phyloP scores from a whole-genome alignment of 1,140 invertebrate species.

The Bombus impatiens region DNA sequence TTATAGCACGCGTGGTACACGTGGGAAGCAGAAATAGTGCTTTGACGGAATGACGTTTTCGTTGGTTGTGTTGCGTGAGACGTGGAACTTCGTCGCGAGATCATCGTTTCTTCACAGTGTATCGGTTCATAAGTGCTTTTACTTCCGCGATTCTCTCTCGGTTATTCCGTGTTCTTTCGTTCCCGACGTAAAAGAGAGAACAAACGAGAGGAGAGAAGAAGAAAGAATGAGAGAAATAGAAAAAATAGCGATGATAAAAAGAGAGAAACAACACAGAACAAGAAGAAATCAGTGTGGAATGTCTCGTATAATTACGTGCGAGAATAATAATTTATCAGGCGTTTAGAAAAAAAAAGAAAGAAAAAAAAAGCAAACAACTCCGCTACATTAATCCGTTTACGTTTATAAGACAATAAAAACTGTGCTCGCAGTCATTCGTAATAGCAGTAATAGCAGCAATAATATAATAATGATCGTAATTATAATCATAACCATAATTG shows the following conservation, averaged over 20 bases:
- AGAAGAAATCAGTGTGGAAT: constrained; percentile 26
- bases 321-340: constrained; percentile 27
- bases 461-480: constrained; percentile 52
- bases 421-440: constrained; percentile 40
- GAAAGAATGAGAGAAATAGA: background rate
- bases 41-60: background rate
- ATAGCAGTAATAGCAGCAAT: constrained; percentile 41
- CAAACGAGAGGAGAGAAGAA: background rate
- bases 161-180: background rate
- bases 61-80: background rate
- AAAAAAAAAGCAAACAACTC: constrained; percentile 42
- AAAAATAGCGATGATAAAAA: background rate
- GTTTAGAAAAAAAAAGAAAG: background rate
- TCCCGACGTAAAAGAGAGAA: no score
- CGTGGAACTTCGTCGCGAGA: background rate
- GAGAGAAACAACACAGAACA: constrained; percentile 29
- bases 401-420: constrained; percentile 57
- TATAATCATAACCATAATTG: constrained; percentile 43
- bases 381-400: constrained; percentile 47
- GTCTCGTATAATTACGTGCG: constrained; percentile 23
- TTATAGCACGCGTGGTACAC: background rate
- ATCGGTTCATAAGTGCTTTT: background rate
- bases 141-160: background rate
- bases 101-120: background rate
- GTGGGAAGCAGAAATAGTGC: background rate